Percentiles rank a stretch among this genome's conserved stretches.
Evolutionary conservation across 2,113 vertebrate species (phyloP).

Genomic region (Todiramphus chloris): DNA sequence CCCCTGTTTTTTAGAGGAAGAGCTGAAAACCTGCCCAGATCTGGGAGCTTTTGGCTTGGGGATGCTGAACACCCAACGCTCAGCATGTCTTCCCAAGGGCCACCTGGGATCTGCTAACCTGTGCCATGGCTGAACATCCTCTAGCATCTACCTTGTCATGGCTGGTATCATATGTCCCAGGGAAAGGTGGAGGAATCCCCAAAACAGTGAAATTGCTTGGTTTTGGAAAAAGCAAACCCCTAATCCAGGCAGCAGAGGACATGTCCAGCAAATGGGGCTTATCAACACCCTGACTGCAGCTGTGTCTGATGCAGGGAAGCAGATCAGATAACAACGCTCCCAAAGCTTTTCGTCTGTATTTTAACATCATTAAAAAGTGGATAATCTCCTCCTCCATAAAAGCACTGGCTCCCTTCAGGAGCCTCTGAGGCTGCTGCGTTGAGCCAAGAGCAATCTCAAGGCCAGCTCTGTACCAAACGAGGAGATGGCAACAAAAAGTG

Average conservation of each 20-base stretch:
- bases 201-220: accelerated
- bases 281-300: not conserved
- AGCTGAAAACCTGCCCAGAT: not conserved
- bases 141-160: not conserved
- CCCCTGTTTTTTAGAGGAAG: not conserved
- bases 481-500: not conserved
- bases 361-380: not conserved
- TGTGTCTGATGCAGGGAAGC: accelerated
- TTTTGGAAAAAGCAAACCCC: not conserved
- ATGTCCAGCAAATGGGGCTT: accelerated
- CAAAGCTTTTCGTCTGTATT: not conserved
- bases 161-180: accelerated
- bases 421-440: not conserved
- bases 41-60: not conserved
- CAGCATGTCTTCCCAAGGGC: accelerated
- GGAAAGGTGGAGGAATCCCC: not conserved
- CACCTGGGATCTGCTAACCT: not conserved
- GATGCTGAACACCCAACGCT: not conserved
- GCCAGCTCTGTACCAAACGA: not conserved
- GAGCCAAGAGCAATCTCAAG: not conserved
- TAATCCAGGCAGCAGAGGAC: not conserved
- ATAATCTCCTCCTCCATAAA: not conserved
- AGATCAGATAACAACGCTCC: not conserved
- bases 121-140: not conserved
- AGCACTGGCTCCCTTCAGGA: not conserved